Evolutionary conservation across 2,797 vertebrate species (phyloP).

Genomic region (Galagoides demidoff): DNA sequence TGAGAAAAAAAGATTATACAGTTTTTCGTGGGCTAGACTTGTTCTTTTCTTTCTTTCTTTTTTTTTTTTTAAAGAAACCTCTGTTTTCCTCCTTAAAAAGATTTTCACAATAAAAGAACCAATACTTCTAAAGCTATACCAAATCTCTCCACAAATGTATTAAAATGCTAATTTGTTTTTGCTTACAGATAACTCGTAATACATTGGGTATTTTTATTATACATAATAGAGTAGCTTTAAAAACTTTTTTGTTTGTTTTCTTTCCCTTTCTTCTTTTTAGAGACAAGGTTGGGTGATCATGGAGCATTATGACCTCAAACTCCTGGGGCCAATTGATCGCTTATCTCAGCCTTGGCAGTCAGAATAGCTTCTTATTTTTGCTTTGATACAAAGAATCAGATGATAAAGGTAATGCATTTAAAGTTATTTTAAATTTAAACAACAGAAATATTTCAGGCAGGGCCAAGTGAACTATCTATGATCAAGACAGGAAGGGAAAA

Average conservation of each 20-base stretch:
- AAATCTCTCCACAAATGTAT: neutral
- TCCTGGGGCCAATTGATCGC: neutral
- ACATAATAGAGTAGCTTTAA: neutral
- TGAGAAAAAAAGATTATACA: conserved; percentile 8
- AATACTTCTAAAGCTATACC: conserved; percentile 40
- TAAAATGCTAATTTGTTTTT: conserved; percentile 24
- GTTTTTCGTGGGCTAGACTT: conserved; percentile 52
- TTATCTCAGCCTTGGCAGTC: neutral
- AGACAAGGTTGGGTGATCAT: neutral
- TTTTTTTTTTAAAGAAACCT: conserved; percentile 30
- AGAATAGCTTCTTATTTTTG: neutral
- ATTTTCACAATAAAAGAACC: conserved; percentile 32
- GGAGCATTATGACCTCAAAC: neutral
- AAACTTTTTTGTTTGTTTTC: neutral
- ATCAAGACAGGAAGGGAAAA: neutral
- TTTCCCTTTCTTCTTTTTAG: neutral
- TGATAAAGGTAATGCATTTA: neutral
- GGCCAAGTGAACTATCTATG: neutral
- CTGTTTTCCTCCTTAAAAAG: conserved; percentile 44
- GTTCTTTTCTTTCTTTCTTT: conserved; percentile 26
- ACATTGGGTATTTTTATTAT: neutral
- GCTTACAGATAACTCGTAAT: conserved; percentile 23
- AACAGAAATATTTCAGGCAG: neutral
- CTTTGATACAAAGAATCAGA: conserved; percentile 8
- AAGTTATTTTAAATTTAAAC: conserved; percentile 42